Evolutionary conservation across 2,888 invertebrate species (phyloP).

Genomic region (Eustalomyia histrio): DNA sequence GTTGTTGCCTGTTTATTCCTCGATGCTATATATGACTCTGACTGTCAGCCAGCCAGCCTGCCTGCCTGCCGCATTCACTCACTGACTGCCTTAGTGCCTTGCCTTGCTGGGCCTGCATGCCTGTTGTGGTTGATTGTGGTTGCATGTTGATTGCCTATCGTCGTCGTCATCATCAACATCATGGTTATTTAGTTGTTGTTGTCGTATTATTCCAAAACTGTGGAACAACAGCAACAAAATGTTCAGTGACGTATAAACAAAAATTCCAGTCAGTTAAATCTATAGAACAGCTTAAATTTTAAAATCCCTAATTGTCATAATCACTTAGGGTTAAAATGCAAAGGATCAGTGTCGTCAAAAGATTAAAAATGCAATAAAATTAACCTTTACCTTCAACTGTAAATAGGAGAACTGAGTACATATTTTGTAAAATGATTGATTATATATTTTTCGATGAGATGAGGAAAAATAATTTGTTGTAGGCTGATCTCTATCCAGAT

Average conservation of each 20-base stretch:
- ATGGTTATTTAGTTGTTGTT: conserved; percentile 20
- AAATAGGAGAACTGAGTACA: too few relatives aligned
- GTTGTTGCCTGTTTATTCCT: conserved; percentile 12
- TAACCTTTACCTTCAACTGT: too few relatives aligned
- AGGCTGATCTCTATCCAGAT: too few relatives aligned
- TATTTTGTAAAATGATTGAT: too few relatives aligned
- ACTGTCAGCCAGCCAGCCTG: neutral
- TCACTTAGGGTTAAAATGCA: neutral
- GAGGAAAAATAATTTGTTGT: too few relatives aligned
- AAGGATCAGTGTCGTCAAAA: neutral
- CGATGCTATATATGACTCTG: conserved; percentile 5
- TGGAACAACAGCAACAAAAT: conserved; percentile 12
- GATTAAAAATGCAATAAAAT: neutral
- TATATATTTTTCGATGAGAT: too few relatives aligned
- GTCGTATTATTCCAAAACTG: conserved; percentile 40
- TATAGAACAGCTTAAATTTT: neutral
- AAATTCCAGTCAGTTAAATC: conserved; percentile 7
- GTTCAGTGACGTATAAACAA: conserved; percentile 52
- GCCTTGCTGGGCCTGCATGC: conserved; percentile 32
- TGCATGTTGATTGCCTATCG: conserved; percentile 65
- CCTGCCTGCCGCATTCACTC: too few relatives aligned
- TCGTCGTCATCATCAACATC: conserved; percentile 50
- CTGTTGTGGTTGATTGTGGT: conserved; percentile 63
- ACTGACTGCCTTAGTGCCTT: conserved; percentile 6
- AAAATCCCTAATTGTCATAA: neutral